Evolutionary conservation across 1,140 invertebrate genomes (phyloP), one percentile per base, ranked within the genome.

Genomic region (Drosophila insularis): DNA sequence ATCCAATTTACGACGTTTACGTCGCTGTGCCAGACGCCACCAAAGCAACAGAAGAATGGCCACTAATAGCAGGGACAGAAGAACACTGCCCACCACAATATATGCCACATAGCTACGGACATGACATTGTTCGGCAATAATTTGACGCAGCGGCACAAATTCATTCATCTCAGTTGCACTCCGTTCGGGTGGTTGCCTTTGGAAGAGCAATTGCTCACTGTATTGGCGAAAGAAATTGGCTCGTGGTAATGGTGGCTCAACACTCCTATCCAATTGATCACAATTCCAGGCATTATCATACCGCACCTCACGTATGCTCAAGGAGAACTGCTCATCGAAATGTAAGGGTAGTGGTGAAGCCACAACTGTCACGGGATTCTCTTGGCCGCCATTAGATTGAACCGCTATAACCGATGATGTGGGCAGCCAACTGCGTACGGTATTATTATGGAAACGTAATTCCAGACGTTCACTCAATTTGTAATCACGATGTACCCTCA

Each of bases 1-100:
- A 90, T 94, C 91, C 79, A 93, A 71, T 80, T 93, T 92, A 61
- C 92, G 93, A 59, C 93, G 93, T 37, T 70, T 67, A 84, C 91
- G 71, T 85, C 92, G 74, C 91, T 91, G 68, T 60, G 78, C 89
- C 7, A 77, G 2, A 53, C 92, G 56, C 92, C 80, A 80, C 92
- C 80, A 79, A 0, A 80, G 17, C 19, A 85, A 1, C 2, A 80
- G 91, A 58, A 92, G 86, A 58, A 91, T 82, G 0, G 92, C 81
- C 4, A 91, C 64, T n/a, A 93, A 56, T 8, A 93, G 46, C 2
- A 93, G 70, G 5, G 56, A 43, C 1, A 93, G 11, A 4, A 93
- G 46, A 17, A 94, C 80, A 19, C 90, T 78, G 76, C 86, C 89
- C 10, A 79, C 53, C 21, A 92, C 71, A 31, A 91, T 90, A 4